Base-by-base conservation (phyloP, 2,888 invertebrate genomes). In the Galerucella nymphaeae region DNA sequence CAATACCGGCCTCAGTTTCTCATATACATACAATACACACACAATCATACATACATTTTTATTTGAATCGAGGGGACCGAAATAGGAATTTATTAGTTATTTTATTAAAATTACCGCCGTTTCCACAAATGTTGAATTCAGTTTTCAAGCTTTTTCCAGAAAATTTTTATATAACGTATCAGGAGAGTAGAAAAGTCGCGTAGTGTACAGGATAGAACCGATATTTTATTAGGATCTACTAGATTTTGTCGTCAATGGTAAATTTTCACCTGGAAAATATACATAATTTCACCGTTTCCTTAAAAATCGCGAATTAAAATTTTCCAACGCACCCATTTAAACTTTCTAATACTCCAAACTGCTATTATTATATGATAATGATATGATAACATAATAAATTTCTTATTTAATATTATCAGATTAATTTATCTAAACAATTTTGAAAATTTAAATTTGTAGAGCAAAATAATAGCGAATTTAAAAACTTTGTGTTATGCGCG, bases 71-170 rank as follows among this genome's bases (percentile, higher is more conserved):
- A n/a, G 48, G 62, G 55, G 55, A 41, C 62, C 63, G 72, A 73
- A 75, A 78, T 38, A 76, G 73, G 77, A 75, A 78, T 80, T 79
- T 85, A 85, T 86, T 85, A 85, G 85, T 86, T 86, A 85, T 85
- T 83, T 86, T 86, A 85, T 85, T 84, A 84, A 85, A 83, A 85
- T 83, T 82, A 80, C 78, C 73, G 78, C 78, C 81, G 87, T 88
- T 88, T 87, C 87, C 87, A 84, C 86, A 83, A 87, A 87, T 85
- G 82, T 83, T 80, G 84, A 84, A 84, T 87, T 85, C 84, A 82
- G 85, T 88, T 88, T 88, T 88, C 87, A 85, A 85, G 88, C 88
- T 88, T 88, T 88, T 88, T 88, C 88, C 87, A 88, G 88, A 88
- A 88, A 88, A 88, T 88, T 88, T 88, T 88, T 88, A 89, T 88